phyloP scores from a whole-genome alignment of 2,113 vertebrate species.

The Pipra filicauda region DNA sequence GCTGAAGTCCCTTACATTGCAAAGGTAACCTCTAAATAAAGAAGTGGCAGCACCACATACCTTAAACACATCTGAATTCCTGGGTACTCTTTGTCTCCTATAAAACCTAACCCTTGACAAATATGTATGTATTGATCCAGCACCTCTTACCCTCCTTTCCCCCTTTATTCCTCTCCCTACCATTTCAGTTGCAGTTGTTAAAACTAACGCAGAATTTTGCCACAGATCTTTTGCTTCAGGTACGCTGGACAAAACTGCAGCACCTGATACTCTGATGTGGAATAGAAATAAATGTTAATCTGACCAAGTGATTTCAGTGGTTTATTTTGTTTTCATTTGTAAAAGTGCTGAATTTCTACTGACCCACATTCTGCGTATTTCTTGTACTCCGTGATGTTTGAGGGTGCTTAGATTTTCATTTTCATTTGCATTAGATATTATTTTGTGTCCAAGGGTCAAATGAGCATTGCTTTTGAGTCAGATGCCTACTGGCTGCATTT shows the following conservation, averaged over 20 bases:
- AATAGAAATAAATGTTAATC: conserved; percentile 39
- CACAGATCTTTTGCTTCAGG: neutral
- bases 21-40: neutral
- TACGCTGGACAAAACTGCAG: neutral
- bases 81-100: neutral
- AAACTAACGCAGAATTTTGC: neutral
- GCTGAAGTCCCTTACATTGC: neutral
- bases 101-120: neutral
- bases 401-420: conserved; percentile 49
- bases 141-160: neutral
- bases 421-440: conserved; percentile 52
- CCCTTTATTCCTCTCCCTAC: neutral
- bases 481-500: conserved; percentile 31
- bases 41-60: neutral
- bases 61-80: conserved; percentile 50
- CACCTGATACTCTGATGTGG: neutral
- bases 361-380: neutral
- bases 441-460: conserved; percentile 61
- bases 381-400: conserved; percentile 33
- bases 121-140: neutral
- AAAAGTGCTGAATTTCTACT: conserved; percentile 35
- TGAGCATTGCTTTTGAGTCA: conserved; percentile 57
- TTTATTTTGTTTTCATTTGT: conserved; percentile 23
- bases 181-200: neutral
- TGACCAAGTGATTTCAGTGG: conserved; percentile 23